Evolutionary conservation across 2,113 vertebrate species (phyloP).

Genomic region (Casuarius casuarius): DNA sequence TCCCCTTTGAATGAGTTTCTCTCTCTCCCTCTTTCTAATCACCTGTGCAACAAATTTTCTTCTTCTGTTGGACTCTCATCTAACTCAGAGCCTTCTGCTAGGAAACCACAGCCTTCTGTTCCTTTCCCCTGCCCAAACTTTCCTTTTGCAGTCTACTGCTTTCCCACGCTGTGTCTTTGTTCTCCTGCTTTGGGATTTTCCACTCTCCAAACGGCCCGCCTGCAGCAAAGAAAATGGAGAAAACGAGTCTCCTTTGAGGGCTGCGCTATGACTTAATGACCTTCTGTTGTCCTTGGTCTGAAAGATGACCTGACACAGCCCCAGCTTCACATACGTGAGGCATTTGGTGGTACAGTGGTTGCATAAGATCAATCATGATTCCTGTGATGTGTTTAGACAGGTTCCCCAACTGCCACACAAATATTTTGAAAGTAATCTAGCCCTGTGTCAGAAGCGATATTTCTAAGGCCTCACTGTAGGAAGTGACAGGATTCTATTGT

Average conservation of each 20-base stretch:
- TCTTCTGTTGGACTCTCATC: neutral
- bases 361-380: constrained; percentile 50
- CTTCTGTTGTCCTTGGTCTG: constrained; percentile 29
- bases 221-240: neutral
- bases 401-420: constrained; percentile 54
- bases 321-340: neutral
- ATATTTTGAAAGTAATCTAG: constrained; percentile 66
- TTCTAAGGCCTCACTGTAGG: constrained; percentile 43
- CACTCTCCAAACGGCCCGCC: neutral
- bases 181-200: neutral
- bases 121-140: neutral
- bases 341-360: constrained; percentile 41
- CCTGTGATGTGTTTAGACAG: constrained; percentile 55
- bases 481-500: constrained; percentile 61
- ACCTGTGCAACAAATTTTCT: neutral
- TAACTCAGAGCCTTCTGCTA: neutral
- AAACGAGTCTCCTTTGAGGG: neutral
- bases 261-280: constrained; percentile 15
- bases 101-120: neutral
- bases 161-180: neutral
- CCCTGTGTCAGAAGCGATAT: constrained; percentile 55
- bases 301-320: neutral
- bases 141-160: neutral
- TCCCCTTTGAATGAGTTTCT: neutral
- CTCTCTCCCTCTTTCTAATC: neutral